These are phyloP conservation scores for Iguana delicatissima DNA, from an alignment of 2,797 vertebrate genomes.

Conservation along the genomic window DNA sequence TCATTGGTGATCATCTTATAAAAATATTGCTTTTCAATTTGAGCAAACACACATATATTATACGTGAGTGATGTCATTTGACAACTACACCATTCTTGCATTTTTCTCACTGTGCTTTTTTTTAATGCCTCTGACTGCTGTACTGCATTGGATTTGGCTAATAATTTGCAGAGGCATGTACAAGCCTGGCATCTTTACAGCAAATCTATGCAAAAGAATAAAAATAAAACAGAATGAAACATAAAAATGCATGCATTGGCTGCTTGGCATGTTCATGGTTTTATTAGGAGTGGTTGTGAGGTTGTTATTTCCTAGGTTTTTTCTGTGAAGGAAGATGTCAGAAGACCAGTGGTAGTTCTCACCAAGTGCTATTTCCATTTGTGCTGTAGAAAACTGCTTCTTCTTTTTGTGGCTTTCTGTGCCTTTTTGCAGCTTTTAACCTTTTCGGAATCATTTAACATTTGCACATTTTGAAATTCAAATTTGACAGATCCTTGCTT, in stretches of 20 bases:
- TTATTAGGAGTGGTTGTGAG: background rate
- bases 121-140: slow-evolving; percentile 24
- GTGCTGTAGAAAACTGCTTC: slow-evolving; percentile 18
- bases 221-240: background rate
- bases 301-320: background rate
- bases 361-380: slow-evolving; percentile 2
- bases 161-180: slow-evolving; percentile 3
- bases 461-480: slow-evolving; percentile 79
- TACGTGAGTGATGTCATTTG: background rate
- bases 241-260: slow-evolving; percentile 28
- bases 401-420: slow-evolving; percentile 39
- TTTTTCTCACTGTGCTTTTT: slow-evolving; percentile 25
- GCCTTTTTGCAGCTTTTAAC: slow-evolving; percentile 71
- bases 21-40: background rate
- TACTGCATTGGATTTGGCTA: slow-evolving; percentile 13
- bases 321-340: background rate
- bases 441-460: slow-evolving; percentile 71
- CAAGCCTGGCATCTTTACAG: background rate
- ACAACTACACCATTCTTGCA: background rate
- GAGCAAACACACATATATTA: background rate
- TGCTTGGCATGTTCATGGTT: slow-evolving; percentile 14
- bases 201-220: slow-evolving; percentile 4
- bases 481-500: slow-evolving; percentile 86
- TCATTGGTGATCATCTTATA: background rate
- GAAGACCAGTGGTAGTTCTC: background rate